phyloP scores from a whole-genome alignment of 2,797 vertebrate species.

The Sardinella longiceps region DNA sequence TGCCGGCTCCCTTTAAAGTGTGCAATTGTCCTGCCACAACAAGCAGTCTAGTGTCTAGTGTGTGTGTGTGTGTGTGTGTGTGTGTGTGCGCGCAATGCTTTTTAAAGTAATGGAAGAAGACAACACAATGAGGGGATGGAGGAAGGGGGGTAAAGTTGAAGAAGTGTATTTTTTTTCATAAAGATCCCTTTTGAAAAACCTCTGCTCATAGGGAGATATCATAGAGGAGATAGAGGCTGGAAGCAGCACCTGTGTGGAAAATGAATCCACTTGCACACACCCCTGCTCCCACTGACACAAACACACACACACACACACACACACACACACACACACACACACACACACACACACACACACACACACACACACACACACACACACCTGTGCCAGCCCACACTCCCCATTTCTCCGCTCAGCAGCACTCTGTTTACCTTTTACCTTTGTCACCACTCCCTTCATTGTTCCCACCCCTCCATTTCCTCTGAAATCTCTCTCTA shows the following conservation, averaged over 20 bases:
- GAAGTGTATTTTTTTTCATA: not conserved
- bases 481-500: not conserved
- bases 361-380: not conserved
- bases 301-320: not conserved
- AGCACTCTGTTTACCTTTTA: conserved; percentile 8
- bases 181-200: not conserved
- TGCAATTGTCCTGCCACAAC: not conserved
- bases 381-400: no score
- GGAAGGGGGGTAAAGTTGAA: not conserved
- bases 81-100: no score
- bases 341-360: not conserved
- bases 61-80: not conserved
- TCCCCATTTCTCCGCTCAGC: not conserved
- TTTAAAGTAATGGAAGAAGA: not conserved
- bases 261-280: not conserved
- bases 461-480: not conserved
- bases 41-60: not conserved
- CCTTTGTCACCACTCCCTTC: not conserved
- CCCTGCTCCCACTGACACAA: not conserved
- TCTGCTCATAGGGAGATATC: not conserved
- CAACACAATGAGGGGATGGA: not conserved
- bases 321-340: no score
- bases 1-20: conserved; percentile 3
- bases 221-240: not conserved
- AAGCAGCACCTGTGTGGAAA: not conserved